A percentile compares a stretch with the other conserved stretches of the same genome.
Evolutionary conservation across 2,888 invertebrate genomes (phyloP).

Genomic region (Melanchra persicariae): DNA sequence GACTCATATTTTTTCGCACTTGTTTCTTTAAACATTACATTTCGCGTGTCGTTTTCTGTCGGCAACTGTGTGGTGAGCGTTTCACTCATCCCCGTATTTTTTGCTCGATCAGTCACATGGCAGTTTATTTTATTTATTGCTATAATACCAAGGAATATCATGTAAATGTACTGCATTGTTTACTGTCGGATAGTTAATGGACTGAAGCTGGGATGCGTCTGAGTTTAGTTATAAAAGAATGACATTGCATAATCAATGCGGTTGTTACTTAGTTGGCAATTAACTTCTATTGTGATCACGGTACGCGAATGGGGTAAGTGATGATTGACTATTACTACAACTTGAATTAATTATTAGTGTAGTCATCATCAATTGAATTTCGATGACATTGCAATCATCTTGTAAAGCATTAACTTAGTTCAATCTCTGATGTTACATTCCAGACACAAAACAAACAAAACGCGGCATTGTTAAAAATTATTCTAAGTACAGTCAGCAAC

Average conservation of each 20-base stretch:
- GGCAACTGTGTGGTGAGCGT: conserved; percentile 36
- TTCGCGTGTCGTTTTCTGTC: conserved; percentile 52
- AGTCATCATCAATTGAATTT: neutral
- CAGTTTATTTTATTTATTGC: conserved; percentile 59
- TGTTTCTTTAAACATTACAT: conserved; percentile 38
- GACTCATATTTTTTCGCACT: conserved; percentile 61
- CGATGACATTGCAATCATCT: neutral
- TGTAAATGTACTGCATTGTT: conserved; percentile 73
- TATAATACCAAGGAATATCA: conserved; percentile 56
- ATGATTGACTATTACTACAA: conserved; percentile 19
- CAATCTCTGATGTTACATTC: too few relatives aligned
- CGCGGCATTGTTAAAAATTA: too few relatives aligned
- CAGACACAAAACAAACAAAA: too few relatives aligned
- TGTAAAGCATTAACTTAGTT: neutral
- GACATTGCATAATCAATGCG: conserved; percentile 73
- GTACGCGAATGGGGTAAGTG: conserved; percentile 43
- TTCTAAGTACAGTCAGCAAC: too few relatives aligned
- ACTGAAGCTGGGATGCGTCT: conserved; percentile 70
- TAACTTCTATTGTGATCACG: conserved; percentile 60
- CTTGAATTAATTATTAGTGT: conserved; percentile 7
- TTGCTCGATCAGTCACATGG: conserved; percentile 67
- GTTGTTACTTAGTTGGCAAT: conserved; percentile 71
- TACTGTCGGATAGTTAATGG: conserved; percentile 46
- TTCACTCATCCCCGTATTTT: conserved; percentile 40
- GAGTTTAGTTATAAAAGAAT: conserved; percentile 75